Base-by-base conservation (phyloP, 2,797 vertebrate species). In the Coranthus polyacanthus region DNA sequence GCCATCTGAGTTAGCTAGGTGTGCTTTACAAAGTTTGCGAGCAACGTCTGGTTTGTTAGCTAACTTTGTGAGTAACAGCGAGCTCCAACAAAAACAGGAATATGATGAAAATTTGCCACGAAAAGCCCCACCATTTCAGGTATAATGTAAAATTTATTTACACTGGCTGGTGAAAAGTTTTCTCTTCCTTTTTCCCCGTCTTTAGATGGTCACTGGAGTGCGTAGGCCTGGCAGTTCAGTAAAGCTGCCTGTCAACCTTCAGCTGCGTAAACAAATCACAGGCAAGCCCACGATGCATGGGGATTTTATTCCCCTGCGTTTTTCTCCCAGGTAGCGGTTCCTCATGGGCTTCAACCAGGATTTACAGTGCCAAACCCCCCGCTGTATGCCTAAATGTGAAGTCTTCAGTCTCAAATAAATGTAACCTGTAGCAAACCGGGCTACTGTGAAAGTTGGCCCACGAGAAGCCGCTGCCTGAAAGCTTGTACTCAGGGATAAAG, bases 141-240 rank as follows among this genome's bases (percentile, higher is more conserved):
- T 20, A 17, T 7, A 39, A 18, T 37, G 0, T 37, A 21, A 2
- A 53, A 22, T 32, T 26, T 32, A 32, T 24, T 37, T 2, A 49
- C 5, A 21, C 0, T 4, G 2, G 52, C 2, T 16, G 0, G 5
- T 1, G 9, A 50, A 12, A 60, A 13, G 5, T 42, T 21, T 53
- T 17, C 41, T 71, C 85, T 82, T 86, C 84, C 89, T 83, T 83
- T 54, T 18, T 26, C 34, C 12, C 22, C 21, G 56, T 59, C 29
- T 51, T 9, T 7, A 36, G 11, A 32, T 39, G 11, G 50, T 41
- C 13, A 49, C 26, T 42, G 8, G 15, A 4, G 36, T 17, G 46
- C 1, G 13, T 0, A 75, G 78, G 68, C 75, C 79, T 53, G 51
- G 38, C 49, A 59, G 12, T 53, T 4, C 4, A 2, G 12, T 29